These are phyloP conservation scores for Sinosuthora webbiana DNA, from an alignment of 2,113 vertebrate species.

Conservation along the genomic window DNA sequence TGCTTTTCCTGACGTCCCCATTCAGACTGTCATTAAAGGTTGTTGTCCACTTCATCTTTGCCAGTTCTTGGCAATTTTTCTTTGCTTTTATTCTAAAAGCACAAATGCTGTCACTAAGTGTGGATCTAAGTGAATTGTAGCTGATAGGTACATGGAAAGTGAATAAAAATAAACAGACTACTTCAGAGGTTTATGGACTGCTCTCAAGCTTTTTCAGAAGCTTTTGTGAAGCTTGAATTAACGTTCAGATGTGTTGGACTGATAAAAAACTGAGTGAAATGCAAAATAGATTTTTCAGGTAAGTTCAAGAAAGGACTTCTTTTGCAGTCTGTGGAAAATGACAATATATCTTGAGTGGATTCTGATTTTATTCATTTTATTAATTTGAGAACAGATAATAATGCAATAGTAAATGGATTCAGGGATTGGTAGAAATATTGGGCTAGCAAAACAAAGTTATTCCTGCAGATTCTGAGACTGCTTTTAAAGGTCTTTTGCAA, in stretches of 20 bases:
- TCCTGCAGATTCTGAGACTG: background rate
- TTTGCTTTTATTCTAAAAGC: background rate
- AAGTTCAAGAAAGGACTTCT: background rate
- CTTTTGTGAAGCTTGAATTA: background rate
- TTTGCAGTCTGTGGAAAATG: background rate
- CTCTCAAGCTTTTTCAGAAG: background rate
- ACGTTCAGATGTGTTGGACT: background rate
- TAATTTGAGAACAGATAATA: background rate
- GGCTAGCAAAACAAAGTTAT: background rate
- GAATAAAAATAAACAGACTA: background rate
- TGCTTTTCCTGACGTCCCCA: background rate
- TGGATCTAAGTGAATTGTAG: background rate
- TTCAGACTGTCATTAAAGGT: background rate
- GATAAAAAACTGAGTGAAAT: background rate
- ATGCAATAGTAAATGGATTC: background rate
- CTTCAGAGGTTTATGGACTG: background rate
- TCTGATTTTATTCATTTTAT: background rate
- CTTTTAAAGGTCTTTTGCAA: background rate
- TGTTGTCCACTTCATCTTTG: background rate
- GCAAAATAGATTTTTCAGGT: background rate
- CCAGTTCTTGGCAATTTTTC: background rate
- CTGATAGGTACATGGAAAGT: background rate
- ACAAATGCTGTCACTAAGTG: fast-evolving
- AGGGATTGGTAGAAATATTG: background rate
- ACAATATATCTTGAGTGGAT: background rate